Evolutionary conservation across 2,888 invertebrate species (phyloP), one percentile per base, ranked within the genome.

Genomic region (Polylopha cassiicola): DNA sequence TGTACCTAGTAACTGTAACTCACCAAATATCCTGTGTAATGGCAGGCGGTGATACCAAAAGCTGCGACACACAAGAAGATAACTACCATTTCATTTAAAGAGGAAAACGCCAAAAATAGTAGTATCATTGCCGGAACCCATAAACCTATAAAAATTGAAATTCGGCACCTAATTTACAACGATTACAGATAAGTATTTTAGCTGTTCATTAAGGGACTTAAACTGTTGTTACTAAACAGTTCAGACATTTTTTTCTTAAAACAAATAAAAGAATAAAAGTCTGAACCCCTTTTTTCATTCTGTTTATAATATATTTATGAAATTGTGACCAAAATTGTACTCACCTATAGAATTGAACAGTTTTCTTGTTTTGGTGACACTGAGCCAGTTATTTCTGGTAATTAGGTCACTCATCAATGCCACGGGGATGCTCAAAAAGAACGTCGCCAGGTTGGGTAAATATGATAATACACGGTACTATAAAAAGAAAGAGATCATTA

Each of bases 361-460:
- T 70, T 92, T 92, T 50, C 92, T 87, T 0, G 89, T 87, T 1
- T 76, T 70, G 4, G 86, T 78, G 10, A 89, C 71, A 2, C 77
- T 77, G 2, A 90, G 55, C 53, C 87, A 73, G 1, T 86, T 75
- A n/a, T 73, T 86, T 18, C 76, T 84, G 11, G 90, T 86, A 0
- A 89, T 66, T 32, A 84, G 62, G 53, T 93, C 92, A 0, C 92
- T 90, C 31, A 89, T 59, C 20, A 82, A 87, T 3, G 93, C 92
- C 71, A 92, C 89, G 0, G 91, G 82, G 53, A 93, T 91, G 52
- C 92, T 91, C 27, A 92, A 67, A 7, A 91, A 43, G 86, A 91
- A 93, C 81, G 93, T 92, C n/a, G n/a, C n/a, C n/a, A n/a, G n/a
- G n/a, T n/a, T n/a, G 0, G 93, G 93, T 14, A 92, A 61, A 0